phyloP scores from a whole-genome alignment of 2,113 vertebrate species.

The Pongo abelii region DNA sequence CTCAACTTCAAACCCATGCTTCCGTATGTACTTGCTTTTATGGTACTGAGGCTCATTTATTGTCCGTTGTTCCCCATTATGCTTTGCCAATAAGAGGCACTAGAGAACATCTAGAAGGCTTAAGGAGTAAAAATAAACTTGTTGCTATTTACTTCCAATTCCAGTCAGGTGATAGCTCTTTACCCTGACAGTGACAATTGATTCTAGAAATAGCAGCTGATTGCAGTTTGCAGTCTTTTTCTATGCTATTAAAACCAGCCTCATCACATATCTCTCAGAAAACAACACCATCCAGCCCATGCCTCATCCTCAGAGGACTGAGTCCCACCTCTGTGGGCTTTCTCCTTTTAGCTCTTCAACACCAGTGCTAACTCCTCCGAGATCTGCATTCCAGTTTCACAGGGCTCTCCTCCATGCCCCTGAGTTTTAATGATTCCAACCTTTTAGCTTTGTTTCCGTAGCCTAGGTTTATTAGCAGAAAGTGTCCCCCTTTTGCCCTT shows the following conservation, averaged over 20 bases:
- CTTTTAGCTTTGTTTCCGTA: neutral
- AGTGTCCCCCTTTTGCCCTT: neutral
- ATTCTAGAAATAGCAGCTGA: neutral
- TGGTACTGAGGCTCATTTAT: neutral
- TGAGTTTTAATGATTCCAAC: neutral
- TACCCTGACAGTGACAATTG: neutral
- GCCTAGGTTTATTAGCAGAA: neutral
- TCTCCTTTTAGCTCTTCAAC: neutral
- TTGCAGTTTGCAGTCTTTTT: neutral
- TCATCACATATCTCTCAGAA: neutral
- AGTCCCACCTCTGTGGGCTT: neutral
- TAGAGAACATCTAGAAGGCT: slow-evolving; percentile 7
- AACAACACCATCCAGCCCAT: neutral
- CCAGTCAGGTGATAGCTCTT: neutral
- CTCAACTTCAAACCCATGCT: neutral
- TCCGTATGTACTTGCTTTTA: neutral
- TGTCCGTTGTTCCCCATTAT: neutral
- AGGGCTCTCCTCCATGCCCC: neutral
- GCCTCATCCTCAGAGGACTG: neutral
- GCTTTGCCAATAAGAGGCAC: neutral
- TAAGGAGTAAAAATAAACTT: neutral
- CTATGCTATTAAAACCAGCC: neutral
- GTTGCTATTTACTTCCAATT: neutral
- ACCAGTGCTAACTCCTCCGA: neutral
- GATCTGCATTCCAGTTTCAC: neutral